Evolutionary conservation across 2,113 vertebrate species (phyloP), one percentile per base, ranked within the genome.

Genomic region (Murina feae): DNA sequence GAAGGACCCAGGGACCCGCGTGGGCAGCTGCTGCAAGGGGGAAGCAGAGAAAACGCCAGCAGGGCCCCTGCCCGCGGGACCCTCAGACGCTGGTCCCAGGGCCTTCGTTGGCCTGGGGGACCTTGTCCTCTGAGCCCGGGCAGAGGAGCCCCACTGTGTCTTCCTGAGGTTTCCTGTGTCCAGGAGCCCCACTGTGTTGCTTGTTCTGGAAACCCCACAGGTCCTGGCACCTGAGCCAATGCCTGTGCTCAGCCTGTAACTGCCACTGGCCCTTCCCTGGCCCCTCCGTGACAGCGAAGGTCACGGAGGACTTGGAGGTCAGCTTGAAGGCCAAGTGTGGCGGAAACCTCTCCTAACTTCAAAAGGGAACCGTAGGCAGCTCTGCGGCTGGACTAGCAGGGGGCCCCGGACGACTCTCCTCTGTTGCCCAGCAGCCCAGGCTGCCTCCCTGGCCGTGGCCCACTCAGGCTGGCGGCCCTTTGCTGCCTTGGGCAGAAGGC

Each of bases 51-150:
- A 9, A 2, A 17, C 13, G 25, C 28, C 4, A 21, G 5, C 23
- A 12, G 6, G 49, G 4, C 20, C 16, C 32, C 32, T 0, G 6
- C 20, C 23, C 39, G 3, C 0, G 1, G 6, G 30, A 25, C 16
- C 30, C 10, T 8, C 4, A 1, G 72, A 6, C 0, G 1, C 51
- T 63, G 21, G 37, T 28, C 6, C 42, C 37, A 44, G 30, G 10
- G 74, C 37, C 10, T 42, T 32, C 17, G 12, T 47, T 2, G 12
- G 9, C n/a, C 16, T 42, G 25, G 30, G n/a, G 20, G 6, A 0
- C 55, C 35, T 42, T 5, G 32, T 53, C 58, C 76, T 74, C 60
- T 42, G 63, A 95, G 9, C 3, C n/a, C 7, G 18, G 58, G 14
- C 23, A 44, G 11, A 13, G 2, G 17, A 2, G 20, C 16, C 3